phyloP scores from a whole-genome alignment of 2,113 vertebrate species.

The Chauna torquata region DNA sequence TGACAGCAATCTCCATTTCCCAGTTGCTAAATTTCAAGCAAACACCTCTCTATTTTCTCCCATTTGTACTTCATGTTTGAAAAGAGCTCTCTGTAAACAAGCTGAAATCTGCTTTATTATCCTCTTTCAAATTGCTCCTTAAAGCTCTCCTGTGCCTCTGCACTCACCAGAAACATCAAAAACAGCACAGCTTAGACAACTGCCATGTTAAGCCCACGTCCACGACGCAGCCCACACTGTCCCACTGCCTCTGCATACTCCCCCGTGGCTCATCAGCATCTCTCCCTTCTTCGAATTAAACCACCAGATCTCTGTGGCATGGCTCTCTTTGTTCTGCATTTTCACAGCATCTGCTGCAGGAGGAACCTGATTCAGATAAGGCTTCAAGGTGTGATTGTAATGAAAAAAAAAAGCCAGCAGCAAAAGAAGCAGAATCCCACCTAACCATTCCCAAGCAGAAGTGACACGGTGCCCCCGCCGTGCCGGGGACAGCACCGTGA shows the following conservation, averaged over 20 bases:
- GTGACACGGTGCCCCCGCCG: rapidly evolving
- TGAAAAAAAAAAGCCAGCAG: neutral
- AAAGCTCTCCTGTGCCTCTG: neutral
- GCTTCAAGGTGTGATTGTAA: neutral
- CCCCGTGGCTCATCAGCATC: rapidly evolving
- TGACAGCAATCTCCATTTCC: neutral
- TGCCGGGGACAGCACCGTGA: rapidly evolving
- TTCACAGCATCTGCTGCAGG: neutral
- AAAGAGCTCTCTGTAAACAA: neutral
- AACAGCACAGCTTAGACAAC: rapidly evolving
- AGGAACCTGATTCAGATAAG: neutral
- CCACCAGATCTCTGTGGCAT: rapidly evolving
- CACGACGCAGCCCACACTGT: rapidly evolving
- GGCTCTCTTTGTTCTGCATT: neutral
- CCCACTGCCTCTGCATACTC: rapidly evolving
- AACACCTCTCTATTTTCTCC: neutral
- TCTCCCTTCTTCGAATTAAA: neutral
- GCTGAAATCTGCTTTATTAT: neutral
- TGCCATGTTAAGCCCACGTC: rapidly evolving
- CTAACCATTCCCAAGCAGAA: rapidly evolving
- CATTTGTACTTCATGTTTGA: neutral
- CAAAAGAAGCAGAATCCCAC: neutral
- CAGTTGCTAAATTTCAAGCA: neutral
- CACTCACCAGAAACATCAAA: neutral
- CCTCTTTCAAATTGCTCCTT: neutral